These are phyloP conservation scores for Heterodera carotae DNA, from an alignment of 1,140 invertebrate species.

Conservation along the genomic window DNA sequence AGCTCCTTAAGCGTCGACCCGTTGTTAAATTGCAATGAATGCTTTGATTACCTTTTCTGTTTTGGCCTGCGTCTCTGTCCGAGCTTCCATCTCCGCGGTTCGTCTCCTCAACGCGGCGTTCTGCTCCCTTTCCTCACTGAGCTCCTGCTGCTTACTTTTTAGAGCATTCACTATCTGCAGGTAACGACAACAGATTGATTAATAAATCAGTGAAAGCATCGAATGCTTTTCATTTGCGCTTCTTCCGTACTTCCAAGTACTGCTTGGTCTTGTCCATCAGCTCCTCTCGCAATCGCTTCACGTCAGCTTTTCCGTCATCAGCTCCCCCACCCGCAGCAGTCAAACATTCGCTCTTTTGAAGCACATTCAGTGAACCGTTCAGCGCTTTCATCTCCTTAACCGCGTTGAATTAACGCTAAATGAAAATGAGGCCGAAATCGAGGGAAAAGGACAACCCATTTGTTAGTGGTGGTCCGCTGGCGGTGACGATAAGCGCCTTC, in stretches of 20 bases:
- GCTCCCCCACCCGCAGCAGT: neutral
- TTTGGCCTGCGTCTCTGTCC: constrained; percentile 21
- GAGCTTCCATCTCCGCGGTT: constrained; percentile 23
- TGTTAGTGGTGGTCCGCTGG: no score
- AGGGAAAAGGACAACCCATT: no score
- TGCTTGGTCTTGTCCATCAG: constrained; percentile 19
- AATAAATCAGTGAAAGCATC: neutral
- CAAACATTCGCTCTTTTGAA: neutral
- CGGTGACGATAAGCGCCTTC: no score
- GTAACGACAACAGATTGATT: neutral
- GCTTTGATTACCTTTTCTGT: constrained; percentile 11
- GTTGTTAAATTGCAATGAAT: neutral
- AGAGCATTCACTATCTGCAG: constrained; percentile 20
- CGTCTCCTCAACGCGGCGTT: constrained; percentile 27
- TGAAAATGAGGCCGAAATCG: no score
- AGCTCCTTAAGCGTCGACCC: constrained; percentile 41
- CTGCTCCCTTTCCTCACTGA: constrained; percentile 39
- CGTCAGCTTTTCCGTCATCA: neutral
- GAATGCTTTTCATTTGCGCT: neutral
- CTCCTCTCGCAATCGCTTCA: constrained; percentile 15
- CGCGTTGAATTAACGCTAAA: no score
- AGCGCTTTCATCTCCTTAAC: constrained; percentile 35
- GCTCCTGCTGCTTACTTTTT: constrained; percentile 49
- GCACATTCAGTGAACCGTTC: constrained; percentile 18
- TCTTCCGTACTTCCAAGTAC: constrained; percentile 3